Percentiles rank a stretch among this genome's conserved stretches.
Conservation (phyloP, 2,888 invertebrate genomes). For the Matsumyia berberina region DNA sequence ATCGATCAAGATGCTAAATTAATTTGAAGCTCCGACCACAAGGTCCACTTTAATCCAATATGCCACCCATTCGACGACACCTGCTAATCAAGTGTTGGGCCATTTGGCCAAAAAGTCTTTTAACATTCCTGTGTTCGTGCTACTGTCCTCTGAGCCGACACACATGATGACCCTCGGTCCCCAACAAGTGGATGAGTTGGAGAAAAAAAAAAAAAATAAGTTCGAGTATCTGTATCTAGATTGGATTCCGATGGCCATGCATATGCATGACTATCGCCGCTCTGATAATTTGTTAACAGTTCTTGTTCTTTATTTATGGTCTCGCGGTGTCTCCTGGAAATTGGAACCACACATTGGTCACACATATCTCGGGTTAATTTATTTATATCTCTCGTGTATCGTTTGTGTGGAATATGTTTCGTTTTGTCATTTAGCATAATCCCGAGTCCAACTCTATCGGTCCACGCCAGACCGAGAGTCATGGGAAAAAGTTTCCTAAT, state of each 20-base stretch:
- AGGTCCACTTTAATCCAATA: constrained; percentile 16
- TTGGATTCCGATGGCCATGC: constrained; percentile 28
- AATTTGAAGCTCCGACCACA: constrained; percentile 25
- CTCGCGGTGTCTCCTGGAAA: constrained; percentile 42
- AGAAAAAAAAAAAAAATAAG: neutral
- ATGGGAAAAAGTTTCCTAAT: constrained; percentile 63
- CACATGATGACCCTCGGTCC: neutral
- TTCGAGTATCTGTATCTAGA: constrained; percentile 15
- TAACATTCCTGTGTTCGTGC: constrained; percentile 1
- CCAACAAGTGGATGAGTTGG: constrained; percentile 3
- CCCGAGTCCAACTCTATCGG: neutral
- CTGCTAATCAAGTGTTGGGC: constrained; percentile 42
- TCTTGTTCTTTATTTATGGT: constrained; percentile 45
- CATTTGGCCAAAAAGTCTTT: constrained; percentile 39
- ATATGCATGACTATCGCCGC: constrained; percentile 50
- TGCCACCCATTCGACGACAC: constrained; percentile 49
- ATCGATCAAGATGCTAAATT: constrained; percentile 40
- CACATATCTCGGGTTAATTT: constrained; percentile 34
- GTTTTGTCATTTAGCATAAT: constrained; percentile 67
- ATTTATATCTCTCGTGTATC: constrained; percentile 35
- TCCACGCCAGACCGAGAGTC: constrained; percentile 24
- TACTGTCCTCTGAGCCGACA: constrained; percentile 18
- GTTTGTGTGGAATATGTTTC: constrained; percentile 54
- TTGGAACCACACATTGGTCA: constrained; percentile 53
- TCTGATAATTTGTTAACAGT: constrained; percentile 62